Percentiles rank a stretch among this genome's conserved stretches.
These are phyloP conservation scores for Gobionotothen gibberifrons DNA, from an alignment of 2,797 vertebrate genomes.

Conservation along the genomic window DNA sequence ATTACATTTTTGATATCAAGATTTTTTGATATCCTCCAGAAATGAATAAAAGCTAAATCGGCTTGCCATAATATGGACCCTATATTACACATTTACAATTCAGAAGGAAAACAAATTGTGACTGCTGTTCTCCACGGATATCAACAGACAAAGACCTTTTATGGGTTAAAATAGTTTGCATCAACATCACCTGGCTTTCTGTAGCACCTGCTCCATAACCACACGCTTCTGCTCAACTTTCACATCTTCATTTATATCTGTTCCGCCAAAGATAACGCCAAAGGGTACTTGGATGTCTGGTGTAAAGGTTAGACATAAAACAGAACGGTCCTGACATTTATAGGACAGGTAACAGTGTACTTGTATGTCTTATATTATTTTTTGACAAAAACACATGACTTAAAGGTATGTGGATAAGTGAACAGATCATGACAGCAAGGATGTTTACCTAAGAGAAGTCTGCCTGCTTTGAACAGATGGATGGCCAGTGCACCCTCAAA, in stretches of 20 bases:
- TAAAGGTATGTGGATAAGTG: neutral
- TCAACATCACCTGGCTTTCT: constrained; percentile 89
- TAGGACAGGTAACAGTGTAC: neutral
- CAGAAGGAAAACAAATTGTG: neutral
- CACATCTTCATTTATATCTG: constrained; percentile 96
- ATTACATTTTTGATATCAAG: too few species aligned
- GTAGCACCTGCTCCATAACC: constrained; percentile 91
- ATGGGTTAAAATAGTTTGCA: constrained; percentile 30
- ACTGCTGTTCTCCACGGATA: neutral
- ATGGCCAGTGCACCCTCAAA: constrained; percentile 90
- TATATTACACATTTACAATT: neutral
- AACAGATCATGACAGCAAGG: constrained; percentile 5
- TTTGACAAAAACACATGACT: constrained; percentile 7
- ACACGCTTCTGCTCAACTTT: constrained; percentile 86
- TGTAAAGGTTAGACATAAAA: constrained; percentile 60
- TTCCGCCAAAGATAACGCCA: constrained; percentile 95
- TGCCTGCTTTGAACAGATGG: constrained; percentile 91
- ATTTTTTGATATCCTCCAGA: too few species aligned
- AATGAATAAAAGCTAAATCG: too few species aligned
- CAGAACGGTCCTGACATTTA: constrained; percentile 31
- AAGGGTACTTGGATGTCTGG: constrained; percentile 89
- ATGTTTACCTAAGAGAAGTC: constrained; percentile 89
- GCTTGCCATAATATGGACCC: too few species aligned
- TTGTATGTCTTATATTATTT: neutral
- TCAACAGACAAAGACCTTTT: neutral